These are phyloP conservation scores for Leptopilina myrica DNA, from an alignment of 2,888 invertebrate genomes.

Conservation along the genomic window DNA sequence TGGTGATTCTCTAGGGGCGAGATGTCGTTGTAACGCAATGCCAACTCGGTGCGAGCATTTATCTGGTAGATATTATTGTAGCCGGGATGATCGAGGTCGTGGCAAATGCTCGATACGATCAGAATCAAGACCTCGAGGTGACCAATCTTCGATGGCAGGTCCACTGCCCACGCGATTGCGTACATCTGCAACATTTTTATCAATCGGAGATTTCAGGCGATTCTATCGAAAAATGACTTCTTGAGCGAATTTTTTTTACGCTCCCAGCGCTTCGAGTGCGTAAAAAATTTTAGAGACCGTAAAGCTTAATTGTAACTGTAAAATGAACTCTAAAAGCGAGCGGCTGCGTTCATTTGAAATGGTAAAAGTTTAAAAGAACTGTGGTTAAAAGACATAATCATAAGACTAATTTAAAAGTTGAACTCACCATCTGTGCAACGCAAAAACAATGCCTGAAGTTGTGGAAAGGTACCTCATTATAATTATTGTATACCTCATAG, in stretches of 20 bases:
- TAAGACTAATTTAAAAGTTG: conserved; percentile 18
- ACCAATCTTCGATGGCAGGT: conserved; percentile 84
- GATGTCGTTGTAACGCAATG: conserved; percentile 90
- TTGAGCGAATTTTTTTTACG: conserved; percentile 18
- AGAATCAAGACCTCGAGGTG: conserved; percentile 87
- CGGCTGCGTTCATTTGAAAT: conserved; percentile 32
- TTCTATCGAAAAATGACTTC: neutral
- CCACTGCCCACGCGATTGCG: conserved; percentile 86
- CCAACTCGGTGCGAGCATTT: conserved; percentile 89
- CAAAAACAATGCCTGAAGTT: conserved; percentile 93
- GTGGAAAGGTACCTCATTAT: conserved; percentile 92
- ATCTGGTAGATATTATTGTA: conserved; percentile 90
- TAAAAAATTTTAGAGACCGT: conserved; percentile 15
- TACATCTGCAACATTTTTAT: conserved; percentile 82
- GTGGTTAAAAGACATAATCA: neutral
- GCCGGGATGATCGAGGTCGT: conserved; percentile 88
- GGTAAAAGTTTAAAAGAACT: conserved; percentile 33
- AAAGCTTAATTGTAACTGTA: conserved; percentile 15
- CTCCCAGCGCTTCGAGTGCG: neutral
- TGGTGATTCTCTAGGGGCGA: conserved; percentile 92
- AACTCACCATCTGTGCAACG: conserved; percentile 90
- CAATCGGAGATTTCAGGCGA: no score
- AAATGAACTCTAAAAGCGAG: conserved; percentile 7
- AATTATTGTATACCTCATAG: conserved; percentile 87
- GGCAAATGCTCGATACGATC: conserved; percentile 88